Conservation (phyloP, 2,113 vertebrate genomes). For the cattle (Bos taurus) region DNA sequence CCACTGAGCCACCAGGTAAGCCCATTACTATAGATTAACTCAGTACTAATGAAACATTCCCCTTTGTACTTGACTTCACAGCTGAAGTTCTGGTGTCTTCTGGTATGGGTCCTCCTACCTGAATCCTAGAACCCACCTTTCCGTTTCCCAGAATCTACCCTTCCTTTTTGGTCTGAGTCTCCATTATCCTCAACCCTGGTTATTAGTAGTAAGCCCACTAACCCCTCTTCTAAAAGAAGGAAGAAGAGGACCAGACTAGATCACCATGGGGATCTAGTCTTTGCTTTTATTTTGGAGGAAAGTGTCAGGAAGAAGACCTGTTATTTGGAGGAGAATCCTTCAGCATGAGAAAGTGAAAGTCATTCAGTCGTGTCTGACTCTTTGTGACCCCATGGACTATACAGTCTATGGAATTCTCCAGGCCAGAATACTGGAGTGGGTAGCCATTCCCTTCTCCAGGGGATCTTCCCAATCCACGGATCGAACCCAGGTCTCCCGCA, state of each 20-base stretch:
- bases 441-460: background rate
- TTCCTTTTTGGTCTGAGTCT: background rate
- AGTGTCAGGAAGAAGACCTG: background rate
- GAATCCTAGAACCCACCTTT: background rate
- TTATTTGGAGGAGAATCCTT: background rate
- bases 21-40: background rate
- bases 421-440: background rate
- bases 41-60: background rate
- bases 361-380: background rate
- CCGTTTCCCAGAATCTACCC: background rate
- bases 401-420: background rate
- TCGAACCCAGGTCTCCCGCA: background rate
- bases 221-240: background rate
- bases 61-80: background rate
- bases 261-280: background rate
- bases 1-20: background rate
- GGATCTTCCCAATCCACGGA: background rate
- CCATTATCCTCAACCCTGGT: background rate
- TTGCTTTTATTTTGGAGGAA: background rate
- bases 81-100: background rate
- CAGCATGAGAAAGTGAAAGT: background rate
- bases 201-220: background rate
- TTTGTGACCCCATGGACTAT: background rate
- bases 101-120: background rate
- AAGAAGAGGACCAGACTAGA: background rate